phyloP scores from a whole-genome alignment of 1,140 invertebrate genomes.

The Cheumatopsyche charites region DNA sequence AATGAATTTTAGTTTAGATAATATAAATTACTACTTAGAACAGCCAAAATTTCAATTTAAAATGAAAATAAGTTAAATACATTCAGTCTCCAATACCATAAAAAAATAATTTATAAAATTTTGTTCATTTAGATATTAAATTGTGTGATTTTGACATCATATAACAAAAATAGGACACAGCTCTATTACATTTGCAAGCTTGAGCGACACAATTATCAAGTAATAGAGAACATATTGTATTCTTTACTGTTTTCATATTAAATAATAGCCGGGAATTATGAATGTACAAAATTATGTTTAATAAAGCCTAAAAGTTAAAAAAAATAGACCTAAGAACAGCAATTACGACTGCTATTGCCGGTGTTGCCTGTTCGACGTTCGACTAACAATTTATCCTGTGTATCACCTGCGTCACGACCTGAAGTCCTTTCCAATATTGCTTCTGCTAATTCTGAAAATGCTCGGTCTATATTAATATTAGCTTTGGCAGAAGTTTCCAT shows the following conservation, averaged over 20 bases:
- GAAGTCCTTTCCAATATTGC: slow-evolving; percentile 61
- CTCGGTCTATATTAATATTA: slow-evolving; percentile 89
- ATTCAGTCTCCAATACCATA: slow-evolving; percentile 20
- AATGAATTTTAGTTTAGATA: too few relatives aligned
- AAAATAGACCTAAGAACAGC: slow-evolving; percentile 54
- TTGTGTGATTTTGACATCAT: background rate
- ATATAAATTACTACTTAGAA: too few relatives aligned
- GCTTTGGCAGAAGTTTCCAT: slow-evolving; percentile 93
- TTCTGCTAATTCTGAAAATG: slow-evolving; percentile 88
- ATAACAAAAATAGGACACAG: background rate
- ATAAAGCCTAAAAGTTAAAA: slow-evolving; percentile 36
- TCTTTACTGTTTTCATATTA: background rate
- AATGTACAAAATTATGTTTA: slow-evolving; percentile 20
- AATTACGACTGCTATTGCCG: slow-evolving; percentile 53
- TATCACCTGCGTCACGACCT: slow-evolving; percentile 56
- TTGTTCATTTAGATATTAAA: slow-evolving; percentile 4
- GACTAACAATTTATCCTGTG: slow-evolving; percentile 53
- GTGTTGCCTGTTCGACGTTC: slow-evolving; percentile 58
- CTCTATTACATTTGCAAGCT: slow-evolving; percentile 7
- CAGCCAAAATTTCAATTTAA: too few relatives aligned
- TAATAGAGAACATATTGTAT: slow-evolving; percentile 5
- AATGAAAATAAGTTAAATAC: slow-evolving; percentile 10
- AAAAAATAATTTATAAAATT: slow-evolving; percentile 26
- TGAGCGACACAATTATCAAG: slow-evolving; percentile 11
- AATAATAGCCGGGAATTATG: slow-evolving; percentile 19